A percentile compares a stretch with the other conserved stretches of the same genome.
Evolutionary conservation across 2,888 invertebrate genomes (phyloP).

Genomic region (Torymus aiolomorphi): DNA sequence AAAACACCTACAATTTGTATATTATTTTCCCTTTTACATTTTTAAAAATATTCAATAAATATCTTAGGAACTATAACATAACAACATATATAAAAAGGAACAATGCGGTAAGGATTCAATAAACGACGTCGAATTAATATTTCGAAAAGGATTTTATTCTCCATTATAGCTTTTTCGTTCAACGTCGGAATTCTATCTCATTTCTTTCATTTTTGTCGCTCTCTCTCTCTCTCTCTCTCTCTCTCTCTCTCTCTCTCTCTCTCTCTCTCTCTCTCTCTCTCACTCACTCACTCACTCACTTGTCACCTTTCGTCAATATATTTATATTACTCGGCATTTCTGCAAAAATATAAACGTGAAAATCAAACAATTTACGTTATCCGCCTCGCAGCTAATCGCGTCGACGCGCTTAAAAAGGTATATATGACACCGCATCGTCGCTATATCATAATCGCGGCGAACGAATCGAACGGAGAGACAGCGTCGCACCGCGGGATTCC

Average conservation of each 20-base stretch:
- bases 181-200: slow-evolving; percentile 32
- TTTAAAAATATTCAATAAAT: too few species aligned
- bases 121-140: slow-evolving; percentile 25
- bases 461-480: slow-evolving; percentile 48
- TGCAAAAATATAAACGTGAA: slow-evolving; percentile 60
- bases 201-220: background rate
- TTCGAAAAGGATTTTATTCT: slow-evolving; percentile 51
- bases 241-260: slow-evolving; percentile 28
- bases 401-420: slow-evolving; percentile 40
- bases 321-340: slow-evolving; percentile 52
- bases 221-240: slow-evolving; percentile 24
- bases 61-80: too few species aligned
- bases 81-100: background rate
- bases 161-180: slow-evolving; percentile 43
- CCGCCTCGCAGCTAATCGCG: slow-evolving; percentile 41
- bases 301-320: slow-evolving; percentile 29
- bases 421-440: slow-evolving; percentile 17
- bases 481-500: slow-evolving; percentile 3
- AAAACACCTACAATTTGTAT: too few species aligned
- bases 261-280: background rate
- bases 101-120: background rate
- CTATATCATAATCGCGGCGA: slow-evolving; percentile 37
- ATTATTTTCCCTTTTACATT: too few species aligned
- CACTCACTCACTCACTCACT: slow-evolving; percentile 4
- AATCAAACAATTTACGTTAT: slow-evolving; percentile 57